These are phyloP conservation scores for Rhinopithecus roxellana DNA, from an alignment of 2,113 vertebrate species.

Conservation along the genomic window DNA sequence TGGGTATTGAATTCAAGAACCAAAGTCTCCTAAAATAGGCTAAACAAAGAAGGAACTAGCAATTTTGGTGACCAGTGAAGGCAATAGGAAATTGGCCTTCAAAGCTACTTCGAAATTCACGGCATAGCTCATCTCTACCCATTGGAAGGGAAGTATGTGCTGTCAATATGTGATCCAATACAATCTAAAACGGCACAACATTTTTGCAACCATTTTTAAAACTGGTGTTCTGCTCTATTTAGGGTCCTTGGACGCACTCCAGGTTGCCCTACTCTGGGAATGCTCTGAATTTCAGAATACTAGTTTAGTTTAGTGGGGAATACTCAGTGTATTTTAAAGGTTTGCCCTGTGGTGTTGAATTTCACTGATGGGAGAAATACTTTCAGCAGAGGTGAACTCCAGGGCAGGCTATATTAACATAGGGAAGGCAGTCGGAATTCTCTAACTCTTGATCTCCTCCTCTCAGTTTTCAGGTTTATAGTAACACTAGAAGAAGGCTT, in stretches of 20 bases:
- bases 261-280: not conserved
- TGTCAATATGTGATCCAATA: not conserved
- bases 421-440: not conserved
- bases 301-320: not conserved
- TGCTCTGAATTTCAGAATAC: constrained; percentile 17
- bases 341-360: not conserved
- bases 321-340: not conserved
- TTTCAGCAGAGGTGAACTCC: constrained; percentile 34
- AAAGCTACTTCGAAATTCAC: not conserved
- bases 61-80: constrained; percentile 61
- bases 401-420: constrained; percentile 28
- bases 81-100: constrained; percentile 52
- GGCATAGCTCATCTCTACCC: not conserved
- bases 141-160: not conserved
- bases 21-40: constrained; percentile 49
- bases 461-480: constrained; percentile 29
- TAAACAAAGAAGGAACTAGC: constrained; percentile 34
- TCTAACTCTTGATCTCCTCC: not conserved
- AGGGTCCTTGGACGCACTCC: not conserved
- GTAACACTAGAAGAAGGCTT: constrained; percentile 26
- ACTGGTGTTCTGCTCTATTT: constrained; percentile 15
- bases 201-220: not conserved
- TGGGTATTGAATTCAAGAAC: constrained; percentile 35
- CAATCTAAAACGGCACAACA: constrained; percentile 14
- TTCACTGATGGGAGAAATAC: constrained; percentile 4